These are phyloP conservation scores for Naso thynnoides DNA, from an alignment of 2,797 vertebrate species.

Conservation along the genomic window DNA sequence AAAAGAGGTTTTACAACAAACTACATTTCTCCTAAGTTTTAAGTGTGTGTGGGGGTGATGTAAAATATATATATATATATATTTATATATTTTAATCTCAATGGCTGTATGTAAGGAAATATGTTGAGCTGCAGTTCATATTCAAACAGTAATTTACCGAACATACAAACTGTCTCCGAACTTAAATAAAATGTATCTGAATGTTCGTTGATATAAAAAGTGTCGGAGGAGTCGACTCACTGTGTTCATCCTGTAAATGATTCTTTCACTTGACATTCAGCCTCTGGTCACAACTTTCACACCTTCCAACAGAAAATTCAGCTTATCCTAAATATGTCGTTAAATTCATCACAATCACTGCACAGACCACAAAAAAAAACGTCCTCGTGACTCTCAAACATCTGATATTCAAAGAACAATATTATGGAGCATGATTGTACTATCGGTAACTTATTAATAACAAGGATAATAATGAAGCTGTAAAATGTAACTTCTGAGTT, in stretches of 20 bases:
- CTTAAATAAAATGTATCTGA: too few relatives aligned
- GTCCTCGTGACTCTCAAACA: not conserved
- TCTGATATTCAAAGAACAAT: not conserved
- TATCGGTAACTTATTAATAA: too few relatives aligned
- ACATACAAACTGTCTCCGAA: too few relatives aligned
- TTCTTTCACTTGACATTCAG: not conserved
- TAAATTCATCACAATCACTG: not conserved
- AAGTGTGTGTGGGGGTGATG: too few relatives aligned
- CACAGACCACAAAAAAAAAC: not conserved
- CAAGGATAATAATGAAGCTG: not conserved
- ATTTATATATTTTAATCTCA: not conserved
- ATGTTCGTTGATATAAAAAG: too few relatives aligned
- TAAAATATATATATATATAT: too few relatives aligned
- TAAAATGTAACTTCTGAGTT: not conserved
- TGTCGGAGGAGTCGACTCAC: not conserved
- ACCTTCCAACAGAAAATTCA: slow-evolving; percentile 5
- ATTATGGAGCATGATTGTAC: too few relatives aligned
- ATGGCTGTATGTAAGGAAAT: too few relatives aligned
- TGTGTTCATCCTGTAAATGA: not conserved
- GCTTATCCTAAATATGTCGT: not conserved
- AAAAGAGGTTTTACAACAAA: not conserved
- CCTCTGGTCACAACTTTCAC: slow-evolving; percentile 64
- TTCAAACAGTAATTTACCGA: too few relatives aligned
- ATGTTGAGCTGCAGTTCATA: too few relatives aligned
- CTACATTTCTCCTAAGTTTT: not conserved